These are phyloP conservation scores for Clarias magur DNA, from an alignment of 2,113 vertebrate species.

Conservation along the genomic window DNA sequence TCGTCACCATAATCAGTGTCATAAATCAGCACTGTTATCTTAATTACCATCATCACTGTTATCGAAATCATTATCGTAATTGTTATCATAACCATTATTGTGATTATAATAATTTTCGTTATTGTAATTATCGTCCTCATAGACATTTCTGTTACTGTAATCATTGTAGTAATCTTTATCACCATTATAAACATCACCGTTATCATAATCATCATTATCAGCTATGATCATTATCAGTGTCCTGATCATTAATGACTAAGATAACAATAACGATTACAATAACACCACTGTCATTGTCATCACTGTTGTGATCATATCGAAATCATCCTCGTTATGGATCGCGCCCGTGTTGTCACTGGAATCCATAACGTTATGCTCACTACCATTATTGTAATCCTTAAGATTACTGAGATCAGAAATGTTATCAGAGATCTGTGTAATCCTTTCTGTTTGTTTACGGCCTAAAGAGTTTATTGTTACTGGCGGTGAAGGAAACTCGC, in stretches of 20 bases:
- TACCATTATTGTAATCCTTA: background rate
- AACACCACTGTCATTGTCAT: background rate
- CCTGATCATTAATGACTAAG: background rate
- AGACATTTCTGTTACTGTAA: background rate
- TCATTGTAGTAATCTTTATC: background rate
- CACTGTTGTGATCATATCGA: background rate
- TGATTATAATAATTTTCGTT: background rate
- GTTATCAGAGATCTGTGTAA: no score
- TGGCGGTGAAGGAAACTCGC: conserved; percentile 17
- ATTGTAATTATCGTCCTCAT: background rate
- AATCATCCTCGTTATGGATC: background rate
- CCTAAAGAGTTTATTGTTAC: background rate
- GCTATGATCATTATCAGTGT: background rate
- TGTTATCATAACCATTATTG: no score
- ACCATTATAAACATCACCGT: background rate
- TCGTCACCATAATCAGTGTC: no score
- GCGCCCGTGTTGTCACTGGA: background rate
- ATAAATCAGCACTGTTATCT: no score
- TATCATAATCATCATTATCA: background rate
- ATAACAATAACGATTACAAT: no score
- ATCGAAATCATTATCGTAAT: no score
- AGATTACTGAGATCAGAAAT: no score
- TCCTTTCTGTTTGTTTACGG: background rate
- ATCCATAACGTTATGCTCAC: background rate
- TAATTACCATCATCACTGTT: no score